Conservation (phyloP, 2,888 invertebrate genomes). For the Pheosia gnoma region DNA sequence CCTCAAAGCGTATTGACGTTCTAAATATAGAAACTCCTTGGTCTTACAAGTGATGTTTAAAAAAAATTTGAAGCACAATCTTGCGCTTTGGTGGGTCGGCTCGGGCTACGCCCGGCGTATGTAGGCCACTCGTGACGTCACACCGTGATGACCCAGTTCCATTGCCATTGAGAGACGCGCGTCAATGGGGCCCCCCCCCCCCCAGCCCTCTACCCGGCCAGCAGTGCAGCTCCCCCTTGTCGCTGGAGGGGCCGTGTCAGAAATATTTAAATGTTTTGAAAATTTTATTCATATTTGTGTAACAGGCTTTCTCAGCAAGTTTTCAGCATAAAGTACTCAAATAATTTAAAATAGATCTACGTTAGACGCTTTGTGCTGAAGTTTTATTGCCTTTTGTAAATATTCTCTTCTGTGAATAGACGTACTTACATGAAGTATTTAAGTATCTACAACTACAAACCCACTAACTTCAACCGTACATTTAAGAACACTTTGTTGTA, state of each 20-base stretch:
- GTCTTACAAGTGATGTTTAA: conserved; percentile 53
- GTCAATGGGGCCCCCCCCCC: conserved; percentile 75
- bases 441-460: too few relatives aligned
- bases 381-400: too few relatives aligned
- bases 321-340: too few relatives aligned
- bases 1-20: conserved; percentile 44
- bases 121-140: conserved; percentile 81
- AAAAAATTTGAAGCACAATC: conserved; percentile 55
- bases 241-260: background rate
- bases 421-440: too few relatives aligned
- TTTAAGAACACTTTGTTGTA: too few relatives aligned
- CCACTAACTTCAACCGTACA: too few relatives aligned
- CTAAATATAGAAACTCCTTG: conserved; percentile 69
- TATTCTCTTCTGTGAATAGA: too few relatives aligned
- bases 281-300: too few relatives aligned
- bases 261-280: background rate
- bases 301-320: too few relatives aligned
- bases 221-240: conserved; percentile 47
- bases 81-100: conserved; percentile 46
- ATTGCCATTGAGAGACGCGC: conserved; percentile 80
- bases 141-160: conserved; percentile 73
- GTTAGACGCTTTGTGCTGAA: too few relatives aligned
- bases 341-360: too few relatives aligned
- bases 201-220: conserved; percentile 36
- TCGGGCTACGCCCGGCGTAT: conserved; percentile 74